Evolutionary conservation across 2,888 invertebrate species (phyloP).

Genomic region (Orthosia gothica): DNA sequence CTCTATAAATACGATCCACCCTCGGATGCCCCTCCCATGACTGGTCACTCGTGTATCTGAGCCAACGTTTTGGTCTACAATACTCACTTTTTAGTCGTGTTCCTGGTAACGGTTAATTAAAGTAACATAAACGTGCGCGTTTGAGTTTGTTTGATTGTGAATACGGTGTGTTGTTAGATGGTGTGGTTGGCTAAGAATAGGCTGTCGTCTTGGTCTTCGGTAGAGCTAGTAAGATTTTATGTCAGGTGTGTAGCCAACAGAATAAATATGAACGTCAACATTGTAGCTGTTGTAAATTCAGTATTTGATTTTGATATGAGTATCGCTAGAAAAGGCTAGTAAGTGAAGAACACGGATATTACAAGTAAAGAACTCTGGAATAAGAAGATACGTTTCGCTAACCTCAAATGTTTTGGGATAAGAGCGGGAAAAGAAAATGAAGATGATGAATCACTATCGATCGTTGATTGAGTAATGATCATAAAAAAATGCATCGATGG

Average conservation of each 20-base stretch:
- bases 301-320: neutral
- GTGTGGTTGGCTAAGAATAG: slow-evolving; percentile 46
- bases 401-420: neutral
- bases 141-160: slow-evolving; percentile 39
- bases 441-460: neutral
- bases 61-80: slow-evolving; percentile 61
- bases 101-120: slow-evolving; percentile 71
- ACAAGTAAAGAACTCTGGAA: too few species aligned
- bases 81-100: slow-evolving; percentile 59
- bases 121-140: slow-evolving; percentile 51
- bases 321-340: too few species aligned
- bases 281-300: neutral
- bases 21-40: slow-evolving; percentile 78
- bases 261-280: neutral
- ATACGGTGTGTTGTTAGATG: slow-evolving; percentile 25
- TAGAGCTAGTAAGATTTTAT: slow-evolving; percentile 22
- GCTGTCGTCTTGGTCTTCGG: neutral
- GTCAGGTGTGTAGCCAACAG: slow-evolving; percentile 9
- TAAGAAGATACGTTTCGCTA: neutral
- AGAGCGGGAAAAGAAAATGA: neutral
- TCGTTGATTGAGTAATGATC: neutral
- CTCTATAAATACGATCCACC: slow-evolving; percentile 79
- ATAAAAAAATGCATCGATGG: neutral
- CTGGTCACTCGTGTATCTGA: slow-evolving; percentile 74
- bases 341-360: too few species aligned